Evolutionary conservation across 2,113 vertebrate species (phyloP).

Genomic region (Phycodurus eques): DNA sequence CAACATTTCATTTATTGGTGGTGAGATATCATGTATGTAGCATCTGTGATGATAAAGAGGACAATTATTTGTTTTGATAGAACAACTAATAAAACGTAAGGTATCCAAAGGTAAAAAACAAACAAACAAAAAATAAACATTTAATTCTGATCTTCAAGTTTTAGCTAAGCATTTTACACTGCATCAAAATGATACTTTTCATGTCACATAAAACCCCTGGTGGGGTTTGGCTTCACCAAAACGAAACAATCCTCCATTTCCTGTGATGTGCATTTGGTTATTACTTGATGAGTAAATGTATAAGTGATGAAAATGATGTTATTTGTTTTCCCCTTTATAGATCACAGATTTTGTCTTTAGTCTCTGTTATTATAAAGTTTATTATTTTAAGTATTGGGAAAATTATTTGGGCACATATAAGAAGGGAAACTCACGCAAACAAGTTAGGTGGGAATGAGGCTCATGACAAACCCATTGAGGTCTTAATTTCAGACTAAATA

Average conservation of each 20-base stretch:
- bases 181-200: not conserved
- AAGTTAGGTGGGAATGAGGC: constrained; percentile 54
- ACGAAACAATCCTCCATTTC: not conserved
- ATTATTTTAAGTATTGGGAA: constrained; percentile 31
- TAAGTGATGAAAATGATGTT: constrained; percentile 56
- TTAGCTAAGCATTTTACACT: not conserved
- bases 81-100: not conserved
- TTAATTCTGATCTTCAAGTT: not conserved
- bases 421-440: constrained; percentile 30
- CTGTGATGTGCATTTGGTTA: constrained; percentile 71
- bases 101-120: not conserved
- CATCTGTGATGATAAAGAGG: not conserved
- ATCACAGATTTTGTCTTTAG: constrained; percentile 53
- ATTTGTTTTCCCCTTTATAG: constrained; percentile 51
- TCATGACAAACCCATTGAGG: constrained; percentile 58
- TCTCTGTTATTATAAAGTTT: constrained; percentile 43
- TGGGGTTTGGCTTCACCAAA: constrained; percentile 20
- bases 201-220: constrained; percentile 24
- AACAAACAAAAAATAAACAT: not conserved
- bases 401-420: constrained; percentile 32
- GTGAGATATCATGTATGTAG: not conserved
- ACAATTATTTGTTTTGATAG: not conserved
- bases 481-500: constrained; percentile 2
- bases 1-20: not conserved
- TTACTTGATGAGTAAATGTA: constrained; percentile 53